phyloP scores from a whole-genome alignment of 1,140 invertebrate species.

The Pissodes strobi region DNA sequence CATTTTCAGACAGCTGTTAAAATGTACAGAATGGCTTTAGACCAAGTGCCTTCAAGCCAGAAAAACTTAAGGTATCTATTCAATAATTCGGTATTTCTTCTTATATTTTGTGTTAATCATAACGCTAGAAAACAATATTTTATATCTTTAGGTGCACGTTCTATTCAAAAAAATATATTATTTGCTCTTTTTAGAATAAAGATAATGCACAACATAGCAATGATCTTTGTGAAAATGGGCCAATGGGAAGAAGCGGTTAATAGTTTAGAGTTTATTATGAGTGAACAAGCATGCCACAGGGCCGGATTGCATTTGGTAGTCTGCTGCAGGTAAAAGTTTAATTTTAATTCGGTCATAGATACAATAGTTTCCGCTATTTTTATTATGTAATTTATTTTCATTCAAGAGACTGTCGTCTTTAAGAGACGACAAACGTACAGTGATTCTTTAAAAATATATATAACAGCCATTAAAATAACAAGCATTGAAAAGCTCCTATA shows the following conservation, averaged over 20 bases:
- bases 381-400: too few relatives aligned
- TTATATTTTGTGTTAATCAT: not conserved
- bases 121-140: not conserved
- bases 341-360: too few relatives aligned
- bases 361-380: too few relatives aligned
- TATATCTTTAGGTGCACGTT: not conserved
- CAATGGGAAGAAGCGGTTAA: conserved; percentile 94
- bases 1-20: conserved; percentile 96
- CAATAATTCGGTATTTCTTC: too few relatives aligned
- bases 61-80: conserved; percentile 81
- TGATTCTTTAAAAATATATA: too few relatives aligned
- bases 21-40: conserved; percentile 63
- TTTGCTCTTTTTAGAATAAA: conserved; percentile 71
- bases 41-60: conserved; percentile 70
- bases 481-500: too few relatives aligned
- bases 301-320: conserved; percentile 88
- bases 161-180: too few relatives aligned
- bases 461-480: too few relatives aligned
- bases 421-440: too few relatives aligned
- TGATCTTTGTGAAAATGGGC: conserved; percentile 93
- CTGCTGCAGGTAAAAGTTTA: conserved; percentile 70
- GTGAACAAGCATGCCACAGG: conserved; percentile 84
- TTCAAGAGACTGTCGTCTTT: too few relatives aligned
- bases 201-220: conserved; percentile 98
- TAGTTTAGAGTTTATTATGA: conserved; percentile 98